These are phyloP conservation scores for Acanthurus leucopareius DNA, from an alignment of 2,797 vertebrate species.

Conservation along the genomic window DNA sequence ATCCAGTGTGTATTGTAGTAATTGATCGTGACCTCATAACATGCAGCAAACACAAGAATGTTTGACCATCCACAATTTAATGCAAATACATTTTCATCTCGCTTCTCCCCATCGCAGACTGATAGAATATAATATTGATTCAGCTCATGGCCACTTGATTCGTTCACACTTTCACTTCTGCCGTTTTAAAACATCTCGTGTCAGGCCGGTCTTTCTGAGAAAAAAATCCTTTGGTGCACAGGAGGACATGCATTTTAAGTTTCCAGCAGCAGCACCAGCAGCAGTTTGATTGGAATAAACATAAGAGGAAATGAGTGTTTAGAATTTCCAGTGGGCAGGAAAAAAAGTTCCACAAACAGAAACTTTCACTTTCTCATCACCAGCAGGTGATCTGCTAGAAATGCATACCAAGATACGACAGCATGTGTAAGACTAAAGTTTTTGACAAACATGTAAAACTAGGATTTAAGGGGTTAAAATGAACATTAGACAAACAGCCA, in stretches of 20 bases:
- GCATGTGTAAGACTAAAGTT: slow-evolving; percentile 1
- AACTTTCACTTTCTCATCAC: slow-evolving; percentile 14
- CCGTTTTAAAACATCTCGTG: slow-evolving; percentile 44
- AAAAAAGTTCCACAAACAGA: slow-evolving; percentile 19
- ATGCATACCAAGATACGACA: neutral
- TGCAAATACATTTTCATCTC: slow-evolving; percentile 15
- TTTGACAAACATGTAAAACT: neutral
- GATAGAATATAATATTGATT: slow-evolving; percentile 13
- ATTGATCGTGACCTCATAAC: slow-evolving; percentile 12
- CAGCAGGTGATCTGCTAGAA: slow-evolving; percentile 1
- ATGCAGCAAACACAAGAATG: neutral
- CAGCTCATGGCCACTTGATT: slow-evolving; percentile 7
- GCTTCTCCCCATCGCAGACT: neutral
- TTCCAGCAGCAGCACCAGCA: slow-evolving; percentile 22
- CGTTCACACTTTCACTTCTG: slow-evolving; percentile 20
- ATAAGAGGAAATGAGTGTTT: slow-evolving; percentile 38
- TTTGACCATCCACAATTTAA: slow-evolving; percentile 13
- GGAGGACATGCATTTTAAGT: slow-evolving; percentile 53
- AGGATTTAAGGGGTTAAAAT: neutral
- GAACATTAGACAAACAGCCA: neutral
- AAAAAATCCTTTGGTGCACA: slow-evolving; percentile 23
- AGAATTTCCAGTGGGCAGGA: slow-evolving; percentile 31
- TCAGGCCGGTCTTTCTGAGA: slow-evolving; percentile 32
- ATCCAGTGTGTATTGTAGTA: neutral
- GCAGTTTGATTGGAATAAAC: slow-evolving; percentile 54